Conservation (phyloP, 2,113 vertebrate species). For the Perognathus longimembris region DNA sequence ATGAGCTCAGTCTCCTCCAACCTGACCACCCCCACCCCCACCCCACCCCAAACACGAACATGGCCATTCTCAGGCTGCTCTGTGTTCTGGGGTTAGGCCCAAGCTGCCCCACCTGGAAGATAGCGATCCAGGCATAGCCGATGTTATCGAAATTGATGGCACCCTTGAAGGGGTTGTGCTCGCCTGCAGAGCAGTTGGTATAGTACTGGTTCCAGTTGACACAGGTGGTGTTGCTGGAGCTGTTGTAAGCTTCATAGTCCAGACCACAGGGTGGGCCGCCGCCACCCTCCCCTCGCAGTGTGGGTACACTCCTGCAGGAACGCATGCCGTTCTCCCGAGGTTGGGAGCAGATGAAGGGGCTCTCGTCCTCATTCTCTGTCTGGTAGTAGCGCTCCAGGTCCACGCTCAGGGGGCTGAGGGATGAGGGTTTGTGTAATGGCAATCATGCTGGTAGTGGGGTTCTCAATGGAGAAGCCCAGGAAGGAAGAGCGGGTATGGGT, state of each 20-base stretch:
- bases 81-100: background rate
- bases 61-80: fast-evolving
- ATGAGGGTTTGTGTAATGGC: background rate
- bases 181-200: constrained; percentile 94
- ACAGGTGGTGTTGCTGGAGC: constrained; percentile 96
- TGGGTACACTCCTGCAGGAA: constrained; percentile 92
- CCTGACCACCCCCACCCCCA: background rate
- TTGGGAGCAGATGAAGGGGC: constrained; percentile 98
- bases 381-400: constrained; percentile 94
- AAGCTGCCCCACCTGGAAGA: constrained; percentile 93
- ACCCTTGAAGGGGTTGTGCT: constrained; percentile 96
- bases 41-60: background rate
- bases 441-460: background rate
- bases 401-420: constrained; percentile 88
- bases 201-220: constrained; percentile 99
- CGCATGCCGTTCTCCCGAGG: constrained; percentile 95
- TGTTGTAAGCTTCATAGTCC: constrained; percentile 93
- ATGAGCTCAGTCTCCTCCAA: background rate
- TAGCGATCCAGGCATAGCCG: constrained; percentile 98
- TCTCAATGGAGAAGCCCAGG: background rate
- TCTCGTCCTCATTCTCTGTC: constrained; percentile 97
- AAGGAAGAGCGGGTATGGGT: background rate
- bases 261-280: constrained; percentile 91
- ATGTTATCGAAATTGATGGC: constrained; percentile 99
- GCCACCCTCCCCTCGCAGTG: constrained; percentile 88